Evolutionary conservation across 2,888 invertebrate species (phyloP).

Genomic region (Sicus ferrugineus): DNA sequence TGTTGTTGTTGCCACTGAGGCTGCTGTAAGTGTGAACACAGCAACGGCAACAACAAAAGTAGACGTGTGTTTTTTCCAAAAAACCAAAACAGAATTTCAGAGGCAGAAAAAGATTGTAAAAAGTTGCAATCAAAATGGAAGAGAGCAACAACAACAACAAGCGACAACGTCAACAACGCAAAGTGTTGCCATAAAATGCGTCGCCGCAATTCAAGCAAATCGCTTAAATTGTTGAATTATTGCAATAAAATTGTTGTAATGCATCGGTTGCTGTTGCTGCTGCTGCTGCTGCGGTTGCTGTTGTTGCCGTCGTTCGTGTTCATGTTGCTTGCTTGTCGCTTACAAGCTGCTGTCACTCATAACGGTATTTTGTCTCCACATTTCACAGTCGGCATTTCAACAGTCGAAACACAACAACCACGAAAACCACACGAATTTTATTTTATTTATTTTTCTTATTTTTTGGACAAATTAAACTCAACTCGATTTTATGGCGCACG

Average conservation of each 20-base stretch:
- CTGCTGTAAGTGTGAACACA: constrained; percentile 15
- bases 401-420: too few relatives aligned
- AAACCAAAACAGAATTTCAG: background rate
- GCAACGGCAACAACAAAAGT: background rate
- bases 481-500: constrained; percentile 12
- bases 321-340: background rate
- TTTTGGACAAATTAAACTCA: background rate
- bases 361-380: constrained; percentile 22
- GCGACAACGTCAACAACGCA: background rate
- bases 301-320: background rate
- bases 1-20: too few relatives aligned
- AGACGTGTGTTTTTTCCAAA: background rate
- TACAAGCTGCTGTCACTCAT: constrained; percentile 18
- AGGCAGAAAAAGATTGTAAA: constrained; percentile 3
- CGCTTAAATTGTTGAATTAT: constrained; percentile 18
- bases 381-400: constrained; percentile 13
- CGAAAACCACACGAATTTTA: background rate
- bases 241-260: too few relatives aligned
- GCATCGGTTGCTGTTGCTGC: background rate
- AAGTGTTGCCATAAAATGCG: constrained; percentile 23
- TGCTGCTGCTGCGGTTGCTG: constrained; percentile 10
- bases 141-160: background rate
- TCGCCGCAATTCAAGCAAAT: constrained; percentile 16
- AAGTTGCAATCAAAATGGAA: background rate
- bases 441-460: constrained; percentile 2